Percentiles rank a stretch among this genome's conserved stretches.
Evolutionary conservation across 1,140 invertebrate species (phyloP).

Genomic region (Pseudomyrmex sp.): DNA sequence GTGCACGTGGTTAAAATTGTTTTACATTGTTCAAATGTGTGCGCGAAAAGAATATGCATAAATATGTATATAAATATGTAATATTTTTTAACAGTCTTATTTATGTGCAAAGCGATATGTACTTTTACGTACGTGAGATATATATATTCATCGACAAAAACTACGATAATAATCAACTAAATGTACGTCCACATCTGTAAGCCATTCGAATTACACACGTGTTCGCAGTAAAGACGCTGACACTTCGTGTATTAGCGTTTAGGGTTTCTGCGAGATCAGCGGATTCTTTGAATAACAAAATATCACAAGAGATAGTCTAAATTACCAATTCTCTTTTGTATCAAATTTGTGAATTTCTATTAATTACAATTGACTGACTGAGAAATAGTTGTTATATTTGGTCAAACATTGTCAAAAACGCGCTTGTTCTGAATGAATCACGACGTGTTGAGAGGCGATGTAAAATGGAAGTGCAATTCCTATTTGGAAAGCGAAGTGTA

Average conservation of each 20-base stretch:
- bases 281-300: background rate
- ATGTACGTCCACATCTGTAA: background rate
- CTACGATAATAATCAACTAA: conserved; percentile 3
- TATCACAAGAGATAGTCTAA: too few species aligned
- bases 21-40: too few species aligned
- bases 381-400: background rate
- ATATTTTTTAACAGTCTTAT: background rate
- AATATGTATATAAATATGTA: background rate
- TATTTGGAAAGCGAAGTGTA: conserved; percentile 28
- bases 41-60: background rate
- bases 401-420: background rate
- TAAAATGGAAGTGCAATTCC: conserved; percentile 33
- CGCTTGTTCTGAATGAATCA: background rate
- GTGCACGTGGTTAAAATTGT: too few species aligned
- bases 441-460: background rate
- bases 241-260: conserved; percentile 9
- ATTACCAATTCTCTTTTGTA: background rate
- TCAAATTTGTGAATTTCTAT: background rate
- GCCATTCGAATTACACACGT: too few species aligned
- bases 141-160: background rate
- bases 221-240: background rate
- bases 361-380: background rate
- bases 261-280: background rate
- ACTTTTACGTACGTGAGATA: background rate
- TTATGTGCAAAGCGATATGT: background rate